Evolutionary conservation across 2,797 vertebrate species (phyloP).

Genomic region (Sternarchorhynchus goeldii): DNA sequence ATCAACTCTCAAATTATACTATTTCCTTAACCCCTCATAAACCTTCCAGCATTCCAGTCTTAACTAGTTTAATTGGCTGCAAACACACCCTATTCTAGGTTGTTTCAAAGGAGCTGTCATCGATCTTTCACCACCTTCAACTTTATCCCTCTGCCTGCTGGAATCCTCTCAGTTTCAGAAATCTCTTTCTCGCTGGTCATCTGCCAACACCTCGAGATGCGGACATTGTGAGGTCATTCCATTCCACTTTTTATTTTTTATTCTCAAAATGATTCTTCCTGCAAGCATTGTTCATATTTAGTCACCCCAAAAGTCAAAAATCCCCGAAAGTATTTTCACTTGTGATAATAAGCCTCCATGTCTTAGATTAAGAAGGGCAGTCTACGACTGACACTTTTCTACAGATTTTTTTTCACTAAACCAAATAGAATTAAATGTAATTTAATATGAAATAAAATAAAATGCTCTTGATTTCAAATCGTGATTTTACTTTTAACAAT

Average conservation of each 20-base stretch:
- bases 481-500: not conserved
- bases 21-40: no score
- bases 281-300: not conserved
- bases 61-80: no score
- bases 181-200: not conserved
- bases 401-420: no score
- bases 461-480: not conserved
- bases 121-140: not conserved
- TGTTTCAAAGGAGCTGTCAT: not conserved
- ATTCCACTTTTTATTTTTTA: not conserved
- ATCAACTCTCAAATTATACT: no score
- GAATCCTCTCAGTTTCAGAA: no score
- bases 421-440: no score
- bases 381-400: no score
- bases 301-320: not conserved
- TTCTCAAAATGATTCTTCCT: constrained; percentile 11
- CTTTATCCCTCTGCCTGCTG: not conserved
- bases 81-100: not conserved
- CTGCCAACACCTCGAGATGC: not conserved
- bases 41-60: no score
- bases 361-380: not conserved
- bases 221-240: not conserved
- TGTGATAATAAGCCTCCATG: constrained; percentile 7
- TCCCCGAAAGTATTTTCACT: not conserved
- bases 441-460: no score